Percentiles rank a stretch among this genome's conserved stretches.
Conservation (phyloP, 2,113 vertebrate species). For the Equus quagga region DNA sequence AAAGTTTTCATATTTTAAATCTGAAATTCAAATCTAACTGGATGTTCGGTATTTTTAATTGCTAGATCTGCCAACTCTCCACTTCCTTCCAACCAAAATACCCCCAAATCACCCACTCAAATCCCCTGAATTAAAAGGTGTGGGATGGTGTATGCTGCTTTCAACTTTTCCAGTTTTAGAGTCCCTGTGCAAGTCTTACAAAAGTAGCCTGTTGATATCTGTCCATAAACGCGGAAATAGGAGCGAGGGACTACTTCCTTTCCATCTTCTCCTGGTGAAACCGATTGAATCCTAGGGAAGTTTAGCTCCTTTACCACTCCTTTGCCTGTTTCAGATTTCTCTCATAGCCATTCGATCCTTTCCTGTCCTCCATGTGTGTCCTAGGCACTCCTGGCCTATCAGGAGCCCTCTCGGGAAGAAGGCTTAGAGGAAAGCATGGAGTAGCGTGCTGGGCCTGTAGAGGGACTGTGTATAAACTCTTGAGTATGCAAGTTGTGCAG, state of each 20-base stretch:
- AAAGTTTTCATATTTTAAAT: not conserved
- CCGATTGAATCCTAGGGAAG: not conserved
- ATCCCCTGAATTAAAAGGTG: not conserved
- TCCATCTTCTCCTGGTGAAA: not conserved
- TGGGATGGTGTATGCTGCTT: not conserved
- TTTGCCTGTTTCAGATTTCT: not conserved
- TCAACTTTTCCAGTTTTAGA: not conserved
- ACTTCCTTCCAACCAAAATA: not conserved
- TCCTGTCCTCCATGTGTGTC: not conserved
- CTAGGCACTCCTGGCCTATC: not conserved
- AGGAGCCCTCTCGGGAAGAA: not conserved
- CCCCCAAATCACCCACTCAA: not conserved
- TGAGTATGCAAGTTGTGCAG: not conserved
- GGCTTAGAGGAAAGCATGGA: not conserved
- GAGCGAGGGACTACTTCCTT: not conserved
- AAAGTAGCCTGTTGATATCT: not conserved
- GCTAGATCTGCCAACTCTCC: not conserved
- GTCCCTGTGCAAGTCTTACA: not conserved
- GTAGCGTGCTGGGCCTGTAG: not conserved
- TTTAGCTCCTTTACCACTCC: not conserved
- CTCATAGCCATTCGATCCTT: not conserved
- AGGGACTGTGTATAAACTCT: not conserved
- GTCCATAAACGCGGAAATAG: not conserved
- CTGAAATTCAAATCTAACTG: constrained; percentile 6
- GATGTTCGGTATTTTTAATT: not conserved